Evolutionary conservation across 2,797 vertebrate genomes (phyloP).

Genomic region (Tiaroga cobitis): DNA sequence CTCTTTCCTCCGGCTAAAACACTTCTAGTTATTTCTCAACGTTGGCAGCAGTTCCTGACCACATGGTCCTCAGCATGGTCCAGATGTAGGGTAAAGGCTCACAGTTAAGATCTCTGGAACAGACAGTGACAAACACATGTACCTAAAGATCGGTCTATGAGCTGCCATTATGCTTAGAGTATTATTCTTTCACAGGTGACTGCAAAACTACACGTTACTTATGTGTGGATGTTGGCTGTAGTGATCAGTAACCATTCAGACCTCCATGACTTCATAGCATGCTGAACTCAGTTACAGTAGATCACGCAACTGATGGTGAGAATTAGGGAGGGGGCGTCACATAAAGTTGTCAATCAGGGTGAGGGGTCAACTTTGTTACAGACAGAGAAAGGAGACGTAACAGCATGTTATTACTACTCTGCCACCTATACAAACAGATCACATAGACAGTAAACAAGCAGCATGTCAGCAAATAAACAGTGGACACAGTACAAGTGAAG

Average conservation of each 20-base stretch:
- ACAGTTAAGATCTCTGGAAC: slow-evolving; percentile 1
- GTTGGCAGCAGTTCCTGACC: slow-evolving; percentile 34
- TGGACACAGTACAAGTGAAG: background rate
- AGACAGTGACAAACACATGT: slow-evolving; percentile 1
- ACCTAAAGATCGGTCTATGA: background rate
- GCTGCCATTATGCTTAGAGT: background rate
- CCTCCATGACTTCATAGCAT: background rate
- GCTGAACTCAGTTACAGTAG: slow-evolving; percentile 19
- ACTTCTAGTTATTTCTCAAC: slow-evolving; percentile 51
- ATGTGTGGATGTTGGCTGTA: slow-evolving; percentile 12
- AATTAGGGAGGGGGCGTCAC: background rate
- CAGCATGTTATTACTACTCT: slow-evolving; percentile 36
- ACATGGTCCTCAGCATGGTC: slow-evolving; percentile 34
- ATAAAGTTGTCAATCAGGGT: slow-evolving; percentile 24
- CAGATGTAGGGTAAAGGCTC: slow-evolving; percentile 51
- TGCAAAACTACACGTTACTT: background rate
- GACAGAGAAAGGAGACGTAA: slow-evolving; percentile 48
- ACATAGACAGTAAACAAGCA: slow-evolving; percentile 3
- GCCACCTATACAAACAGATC: slow-evolving; percentile 37
- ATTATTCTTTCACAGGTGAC: background rate
- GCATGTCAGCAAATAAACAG: slow-evolving; percentile 17
- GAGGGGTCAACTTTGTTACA: slow-evolving; percentile 53
- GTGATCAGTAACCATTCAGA: background rate
- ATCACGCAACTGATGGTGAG: background rate
- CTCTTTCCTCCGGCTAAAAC: slow-evolving; percentile 38